Conservation (phyloP, 1,140 invertebrate species). For the Drosophila sp. region DNA sequence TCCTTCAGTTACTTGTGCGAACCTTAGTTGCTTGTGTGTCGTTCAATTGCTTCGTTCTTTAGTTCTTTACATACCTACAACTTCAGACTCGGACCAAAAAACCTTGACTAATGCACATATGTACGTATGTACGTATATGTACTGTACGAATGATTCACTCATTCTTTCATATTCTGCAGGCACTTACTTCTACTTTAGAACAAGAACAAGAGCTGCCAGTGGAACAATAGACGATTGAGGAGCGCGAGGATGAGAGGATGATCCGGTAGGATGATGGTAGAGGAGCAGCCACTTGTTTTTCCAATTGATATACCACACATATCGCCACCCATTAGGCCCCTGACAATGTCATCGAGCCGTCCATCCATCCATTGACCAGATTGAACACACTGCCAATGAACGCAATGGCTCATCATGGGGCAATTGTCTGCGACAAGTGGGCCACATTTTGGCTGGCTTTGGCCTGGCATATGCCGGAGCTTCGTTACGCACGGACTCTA, state of each 20-base stretch:
- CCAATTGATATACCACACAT: not conserved
- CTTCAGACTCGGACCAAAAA: no score
- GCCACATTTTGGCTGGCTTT: not conserved
- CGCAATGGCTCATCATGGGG: not conserved
- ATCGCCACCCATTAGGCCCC: not conserved
- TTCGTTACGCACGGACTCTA: not conserved
- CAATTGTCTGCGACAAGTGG: not conserved
- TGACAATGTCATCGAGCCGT: not conserved
- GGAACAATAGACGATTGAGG: no score
- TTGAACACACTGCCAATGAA: not conserved
- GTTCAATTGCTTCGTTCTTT: no score
- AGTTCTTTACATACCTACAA: no score
- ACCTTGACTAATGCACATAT: no score
- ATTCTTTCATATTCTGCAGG: no score
- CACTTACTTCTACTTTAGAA: no score
- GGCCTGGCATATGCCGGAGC: conserved; percentile 1
- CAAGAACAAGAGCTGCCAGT: no score
- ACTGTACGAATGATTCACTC: no score
- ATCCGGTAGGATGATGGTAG: not conserved
- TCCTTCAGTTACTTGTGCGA: no score
- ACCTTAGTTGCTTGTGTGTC: no score
- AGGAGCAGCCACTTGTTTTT: not conserved
- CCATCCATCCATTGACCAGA: not conserved
- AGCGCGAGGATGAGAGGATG: not conserved
- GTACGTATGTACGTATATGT: no score